Percentiles rank a stretch among this genome's conserved stretches.
Evolutionary conservation across 1,140 invertebrate species (phyloP).

Genomic region (Caerostris extrusa): DNA sequence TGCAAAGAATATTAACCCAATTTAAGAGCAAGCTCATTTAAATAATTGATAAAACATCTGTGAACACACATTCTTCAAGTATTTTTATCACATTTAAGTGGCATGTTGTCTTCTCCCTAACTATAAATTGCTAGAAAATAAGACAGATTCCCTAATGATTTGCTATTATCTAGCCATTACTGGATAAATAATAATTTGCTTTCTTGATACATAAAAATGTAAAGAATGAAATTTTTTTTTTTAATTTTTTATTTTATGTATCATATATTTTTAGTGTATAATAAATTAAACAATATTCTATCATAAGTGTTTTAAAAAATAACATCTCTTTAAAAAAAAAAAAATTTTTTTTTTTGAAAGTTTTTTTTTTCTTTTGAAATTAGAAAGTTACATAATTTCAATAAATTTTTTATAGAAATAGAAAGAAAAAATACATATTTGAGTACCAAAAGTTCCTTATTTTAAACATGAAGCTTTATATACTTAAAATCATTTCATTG

Average conservation of each 20-base stretch:
- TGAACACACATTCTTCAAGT: constrained; percentile 11
- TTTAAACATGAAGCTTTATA: no score
- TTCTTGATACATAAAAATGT: neutral
- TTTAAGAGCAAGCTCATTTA: constrained; percentile 21
- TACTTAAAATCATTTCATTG: no score
- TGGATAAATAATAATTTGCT: neutral
- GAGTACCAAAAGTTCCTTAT: no score
- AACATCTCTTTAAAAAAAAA: neutral
- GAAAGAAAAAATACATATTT: no score
- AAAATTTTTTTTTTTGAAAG: neutral
- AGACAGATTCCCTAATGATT: constrained; percentile 4
- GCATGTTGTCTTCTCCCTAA: neutral
- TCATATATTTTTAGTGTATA: neutral
- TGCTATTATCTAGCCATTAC: neutral
- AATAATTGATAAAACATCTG: constrained; percentile 46
- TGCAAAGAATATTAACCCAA: constrained; percentile 1
- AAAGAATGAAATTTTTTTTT: neutral
- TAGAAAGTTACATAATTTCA: no score
- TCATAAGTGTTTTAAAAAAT: neutral
- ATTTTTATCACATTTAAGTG: neutral
- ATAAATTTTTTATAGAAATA: no score
- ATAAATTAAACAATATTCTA: neutral
- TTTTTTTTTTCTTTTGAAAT: no score
- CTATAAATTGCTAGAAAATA: neutral
- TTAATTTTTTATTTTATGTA: neutral